A percentile compares a stretch with the other conserved stretches of the same genome.
phyloP scores from a whole-genome alignment of 23 tunicate genomes.

The Styela plicata region DNA sequence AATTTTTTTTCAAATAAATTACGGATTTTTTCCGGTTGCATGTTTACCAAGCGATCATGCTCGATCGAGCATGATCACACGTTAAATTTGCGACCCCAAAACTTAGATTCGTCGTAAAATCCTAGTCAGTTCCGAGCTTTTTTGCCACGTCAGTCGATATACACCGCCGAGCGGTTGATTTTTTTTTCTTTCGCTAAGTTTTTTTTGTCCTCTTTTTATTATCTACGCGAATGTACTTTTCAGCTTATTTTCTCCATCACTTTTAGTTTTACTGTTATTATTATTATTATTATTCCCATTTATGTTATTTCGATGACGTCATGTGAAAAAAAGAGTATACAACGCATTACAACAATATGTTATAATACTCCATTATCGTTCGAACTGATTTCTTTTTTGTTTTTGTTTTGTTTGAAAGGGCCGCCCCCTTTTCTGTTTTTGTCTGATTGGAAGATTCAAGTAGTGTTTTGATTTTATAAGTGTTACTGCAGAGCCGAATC shows the following conservation, averaged over 20 bases:
- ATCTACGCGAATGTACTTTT: neutral
- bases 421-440: neutral
- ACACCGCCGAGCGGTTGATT: neutral
- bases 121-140: neutral
- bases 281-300: neutral
- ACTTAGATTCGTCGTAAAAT: no score
- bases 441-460: no score
- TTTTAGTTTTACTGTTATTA: neutral
- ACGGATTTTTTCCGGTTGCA: neutral
- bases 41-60: neutral
- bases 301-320: neutral
- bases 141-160: neutral
- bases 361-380: neutral
- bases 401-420: neutral
- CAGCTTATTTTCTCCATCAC: no score
- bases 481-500: neutral
- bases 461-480: no score
- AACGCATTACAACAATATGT: neutral
- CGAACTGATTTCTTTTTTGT: no score
- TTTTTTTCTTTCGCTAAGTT: neutral
- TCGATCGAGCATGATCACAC: neutral
- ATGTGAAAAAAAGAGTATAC: neutral
- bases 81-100: neutral
- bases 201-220: neutral
- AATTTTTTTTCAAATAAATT: no score